A percentile compares a stretch with the other conserved stretches of the same genome.
Conservation (phyloP, 37 sponge, comb jelly and placozoan genomes). For the Ianthella basta region DNA sequence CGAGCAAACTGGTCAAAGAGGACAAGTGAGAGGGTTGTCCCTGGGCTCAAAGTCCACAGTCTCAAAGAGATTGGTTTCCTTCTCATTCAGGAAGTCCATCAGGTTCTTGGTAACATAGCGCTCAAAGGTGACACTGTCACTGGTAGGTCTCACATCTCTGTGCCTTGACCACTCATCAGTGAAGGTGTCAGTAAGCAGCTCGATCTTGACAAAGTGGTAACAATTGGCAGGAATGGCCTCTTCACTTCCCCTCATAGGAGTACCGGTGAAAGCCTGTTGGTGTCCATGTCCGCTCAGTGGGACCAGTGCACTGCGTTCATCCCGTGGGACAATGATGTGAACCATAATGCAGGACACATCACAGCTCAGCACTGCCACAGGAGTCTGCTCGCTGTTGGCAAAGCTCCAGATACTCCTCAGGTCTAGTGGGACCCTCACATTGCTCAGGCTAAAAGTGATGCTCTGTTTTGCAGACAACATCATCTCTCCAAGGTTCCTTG, state of each 20-base stretch:
- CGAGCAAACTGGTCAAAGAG: slow-evolving; percentile 54
- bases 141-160: no score
- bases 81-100: slow-evolving; percentile 20
- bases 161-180: no score
- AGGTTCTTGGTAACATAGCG: slow-evolving; percentile 19
- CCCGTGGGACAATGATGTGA: slow-evolving; percentile 15
- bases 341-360: slow-evolving; percentile 48
- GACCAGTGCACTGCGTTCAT: no score
- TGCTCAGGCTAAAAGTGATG: not conserved
- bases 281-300: no score
- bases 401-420: slow-evolving; percentile 25
- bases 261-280: not conserved
- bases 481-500: slow-evolving; percentile 73
- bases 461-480: slow-evolving; percentile 45
- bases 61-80: not conserved
- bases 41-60: not conserved
- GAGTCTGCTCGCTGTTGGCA: slow-evolving; percentile 22
- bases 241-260: not conserved
- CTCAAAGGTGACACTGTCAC: slow-evolving; percentile 13
- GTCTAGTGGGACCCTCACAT: slow-evolving; percentile 39
- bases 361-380: slow-evolving; percentile 67
- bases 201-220: slow-evolving; percentile 12
- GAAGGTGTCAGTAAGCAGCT: not conserved
- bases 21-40: slow-evolving; percentile 39
- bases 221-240: slow-evolving; percentile 1